A percentile compares a stretch with the other conserved stretches of the same genome.
Evolutionary conservation across 2,113 vertebrate genomes (phyloP).

Genomic region (Ahaetulla prasina): DNA sequence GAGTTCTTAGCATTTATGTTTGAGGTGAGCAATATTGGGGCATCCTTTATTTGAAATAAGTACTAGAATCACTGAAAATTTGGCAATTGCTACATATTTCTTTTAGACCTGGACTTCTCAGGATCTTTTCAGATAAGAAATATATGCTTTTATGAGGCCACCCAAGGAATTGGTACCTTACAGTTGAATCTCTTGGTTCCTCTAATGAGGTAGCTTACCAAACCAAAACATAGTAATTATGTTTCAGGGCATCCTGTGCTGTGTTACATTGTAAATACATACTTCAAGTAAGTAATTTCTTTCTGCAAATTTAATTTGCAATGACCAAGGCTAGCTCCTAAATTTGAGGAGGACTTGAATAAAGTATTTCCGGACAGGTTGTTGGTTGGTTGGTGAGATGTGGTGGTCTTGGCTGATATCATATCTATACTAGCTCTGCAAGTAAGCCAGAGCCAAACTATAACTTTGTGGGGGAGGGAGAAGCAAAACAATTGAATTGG

Average conservation of each 20-base stretch:
- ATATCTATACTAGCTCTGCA: neutral
- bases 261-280: too few species aligned
- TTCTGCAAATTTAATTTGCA: neutral
- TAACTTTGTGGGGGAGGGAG: neutral
- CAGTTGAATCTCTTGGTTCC: too few species aligned
- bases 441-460: neutral
- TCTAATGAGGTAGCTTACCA: too few species aligned
- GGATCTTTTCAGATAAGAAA: conserved; percentile 18
- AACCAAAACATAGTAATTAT: too few species aligned
- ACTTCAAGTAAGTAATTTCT: neutral
- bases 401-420: neutral
- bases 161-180: conserved; percentile 1
- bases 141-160: conserved; percentile 29
- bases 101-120: conserved; percentile 25
- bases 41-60: conserved; percentile 9
- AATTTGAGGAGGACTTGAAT: neutral
- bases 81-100: neutral
- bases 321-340: neutral
- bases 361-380: neutral
- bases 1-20: conserved; percentile 23
- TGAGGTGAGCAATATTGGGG: conserved; percentile 21
- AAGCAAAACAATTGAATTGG: neutral
- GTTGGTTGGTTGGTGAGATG: neutral
- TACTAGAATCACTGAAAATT: neutral
- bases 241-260: too few species aligned